Base-by-base conservation (phyloP, 2,888 invertebrate genomes). In the Metellina segmentata region DNA sequence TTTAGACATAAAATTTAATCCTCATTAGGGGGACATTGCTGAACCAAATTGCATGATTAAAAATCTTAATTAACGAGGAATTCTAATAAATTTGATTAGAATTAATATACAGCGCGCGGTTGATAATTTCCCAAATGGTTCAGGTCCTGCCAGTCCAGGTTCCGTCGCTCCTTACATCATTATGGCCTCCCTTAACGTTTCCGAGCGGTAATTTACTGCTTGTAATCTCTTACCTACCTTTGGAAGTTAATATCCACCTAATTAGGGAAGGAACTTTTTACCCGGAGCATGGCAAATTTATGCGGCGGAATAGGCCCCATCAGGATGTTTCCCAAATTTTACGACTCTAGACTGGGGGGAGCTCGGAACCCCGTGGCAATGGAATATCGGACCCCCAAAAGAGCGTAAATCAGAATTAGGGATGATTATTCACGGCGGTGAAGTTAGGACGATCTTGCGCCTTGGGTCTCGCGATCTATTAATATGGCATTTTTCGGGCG, bases 391-490 rank as follows among this genome's bases (percentile, higher is more conserved):
- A n/a, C n/a, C 81, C 13, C 20, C 13, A n/a, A 69, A 48, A 69
- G 49, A 19, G 69, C 85, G 71, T 85, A 85, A 85, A 85, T 85
- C 61, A 85, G 85, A 85, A 75, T 85, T 85, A 85, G 69, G 16
- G 81, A 70, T 77, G 77, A 85, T 69, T 70, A 34, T 81, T 81
- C 81, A 34, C 20, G 34, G 19, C 11, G 34, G 7, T 19, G 74
- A 61, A 61, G 61, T 34, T 34, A 34, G 34, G 4, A 1, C 34
- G 34, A 4, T 4, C 34, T 34, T 34, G 34, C n/a, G n/a, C n/a
- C n/a, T n/a, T n/a, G 13, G 61, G 61, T 9, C 61, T 61, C 61
- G 11, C 11, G 61, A 5, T 61, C 61, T 61, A 61, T 61, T 61
- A 61, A 61, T 61, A 16, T 61, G 11, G 61, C 9, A 7, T 11